Evolutionary conservation across 1,140 invertebrate genomes (phyloP), one percentile per base, ranked within the genome.

Genomic region (Trypoxylus dichotomus): DNA sequence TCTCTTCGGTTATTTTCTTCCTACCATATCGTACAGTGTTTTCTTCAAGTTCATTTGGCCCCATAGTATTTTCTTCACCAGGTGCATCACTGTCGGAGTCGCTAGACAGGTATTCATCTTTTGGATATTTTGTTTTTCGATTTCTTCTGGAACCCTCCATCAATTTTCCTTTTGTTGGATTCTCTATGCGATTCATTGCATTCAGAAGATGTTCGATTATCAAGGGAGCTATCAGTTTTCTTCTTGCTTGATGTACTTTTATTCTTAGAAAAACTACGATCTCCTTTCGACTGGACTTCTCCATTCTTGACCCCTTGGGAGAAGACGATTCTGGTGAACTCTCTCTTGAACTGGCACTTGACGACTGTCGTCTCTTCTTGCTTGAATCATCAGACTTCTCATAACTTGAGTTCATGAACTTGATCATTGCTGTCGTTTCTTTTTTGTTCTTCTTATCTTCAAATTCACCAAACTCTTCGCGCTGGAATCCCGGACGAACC

Each of bases 341-440:
- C 29, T 89, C 87, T 27, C 85, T 82, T 74, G 87, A 89, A 54
- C 86, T 86, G 25, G 81, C 80, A 32, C 85, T 84, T 13, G 84
- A 85, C 73, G 85, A 87, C 77, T 85, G 87, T 80, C 84, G 85
- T 80, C 88, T 88, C 71, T 88, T 87, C 84, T 87, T 87, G 79
- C n/a, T n/a, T n/a, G n/a, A n/a, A n/a, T n/a, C n/a, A n/a, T n/a
- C n/a, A n/a, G n/a, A n/a, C n/a, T n/a, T n/a, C n/a, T n/a, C n/a
- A n/a, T n/a, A n/a, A n/a, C n/a, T n/a, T n/a, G n/a, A n/a, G n/a
- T n/a, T n/a, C n/a, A n/a, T n/a, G n/a, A n/a, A n/a, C n/a, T n/a
- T n/a, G n/a, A n/a, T n/a, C n/a, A n/a, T n/a, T n/a, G n/a, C n/a
- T n/a, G n/a, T n/a, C n/a, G n/a, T n/a, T n/a, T n/a, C n/a, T n/a